These are phyloP conservation scores for Xiphophorus couchianus DNA, from an alignment of 2,113 vertebrate genomes.

Conservation along the genomic window DNA sequence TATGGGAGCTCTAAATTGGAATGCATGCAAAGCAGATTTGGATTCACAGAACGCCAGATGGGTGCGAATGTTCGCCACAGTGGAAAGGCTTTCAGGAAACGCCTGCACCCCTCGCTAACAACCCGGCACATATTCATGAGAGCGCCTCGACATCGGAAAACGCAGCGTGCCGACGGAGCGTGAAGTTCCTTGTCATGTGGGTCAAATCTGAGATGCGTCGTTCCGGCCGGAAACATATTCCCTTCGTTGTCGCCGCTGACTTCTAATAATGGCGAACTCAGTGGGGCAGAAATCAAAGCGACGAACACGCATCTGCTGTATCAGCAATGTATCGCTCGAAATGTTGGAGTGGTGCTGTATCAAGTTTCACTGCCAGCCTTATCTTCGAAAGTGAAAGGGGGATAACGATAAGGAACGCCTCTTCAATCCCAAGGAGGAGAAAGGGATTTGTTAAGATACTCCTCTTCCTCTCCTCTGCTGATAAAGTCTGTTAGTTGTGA, in stretches of 20 bases:
- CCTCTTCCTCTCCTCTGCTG: conserved; percentile 38
- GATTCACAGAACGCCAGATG: conserved; percentile 13
- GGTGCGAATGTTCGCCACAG: not conserved
- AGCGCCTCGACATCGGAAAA: conserved; percentile 10
- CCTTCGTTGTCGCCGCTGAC: conserved; percentile 40
- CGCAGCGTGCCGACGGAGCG: conserved; percentile 3
- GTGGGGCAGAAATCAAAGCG: conserved; percentile 47
- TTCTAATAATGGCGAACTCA: conserved; percentile 49
- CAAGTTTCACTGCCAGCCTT: conserved; percentile 26
- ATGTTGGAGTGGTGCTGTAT: conserved; percentile 21
- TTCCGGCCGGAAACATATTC: conserved; percentile 48
- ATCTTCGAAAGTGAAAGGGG: conserved; percentile 27
- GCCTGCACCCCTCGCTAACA: not conserved
- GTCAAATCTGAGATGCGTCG: conserved; percentile 33
- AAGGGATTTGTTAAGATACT: conserved; percentile 42
- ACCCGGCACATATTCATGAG: not conserved
- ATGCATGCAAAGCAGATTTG: conserved; percentile 29
- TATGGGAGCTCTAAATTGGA: conserved; percentile 9
- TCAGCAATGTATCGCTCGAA: conserved; percentile 36
- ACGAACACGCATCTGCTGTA: conserved; percentile 48
- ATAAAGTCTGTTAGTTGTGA: conserved; percentile 66
- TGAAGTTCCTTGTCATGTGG: conserved; percentile 30
- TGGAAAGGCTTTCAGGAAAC: conserved; percentile 7
- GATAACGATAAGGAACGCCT: conserved; percentile 33
- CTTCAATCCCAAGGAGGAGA: conserved; percentile 30